phyloP scores from a whole-genome alignment of 64 coral and sea anemone species.

The Pachyseris speciosa region DNA sequence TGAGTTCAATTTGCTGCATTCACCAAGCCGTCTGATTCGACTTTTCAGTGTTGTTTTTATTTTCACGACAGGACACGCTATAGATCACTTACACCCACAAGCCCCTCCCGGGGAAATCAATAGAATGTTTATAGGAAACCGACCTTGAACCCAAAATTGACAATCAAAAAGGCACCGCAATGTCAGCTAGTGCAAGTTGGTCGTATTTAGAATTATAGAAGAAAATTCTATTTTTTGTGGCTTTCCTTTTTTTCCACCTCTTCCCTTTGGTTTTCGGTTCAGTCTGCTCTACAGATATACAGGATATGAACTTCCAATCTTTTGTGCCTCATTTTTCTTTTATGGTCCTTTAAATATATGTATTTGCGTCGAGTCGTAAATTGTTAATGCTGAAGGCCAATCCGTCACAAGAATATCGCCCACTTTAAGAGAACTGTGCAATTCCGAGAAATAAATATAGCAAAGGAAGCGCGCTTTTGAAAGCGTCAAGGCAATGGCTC shows the following conservation, averaged over 20 bases:
- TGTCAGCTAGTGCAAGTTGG: not conserved
- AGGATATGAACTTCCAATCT: not conserved
- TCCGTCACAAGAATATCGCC: not conserved
- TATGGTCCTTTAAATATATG: not conserved
- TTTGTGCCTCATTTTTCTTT: constrained; percentile 26
- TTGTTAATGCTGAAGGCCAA: not conserved
- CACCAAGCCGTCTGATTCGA: not conserved
- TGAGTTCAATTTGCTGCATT: not conserved
- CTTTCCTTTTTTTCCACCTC: not conserved
- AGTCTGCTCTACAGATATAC: not conserved
- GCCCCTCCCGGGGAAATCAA: not conserved
- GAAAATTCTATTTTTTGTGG: not conserved
- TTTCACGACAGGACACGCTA: not conserved
- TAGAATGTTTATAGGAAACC: not conserved
- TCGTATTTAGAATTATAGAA: not conserved
- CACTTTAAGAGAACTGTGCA: not conserved
- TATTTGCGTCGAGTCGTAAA: not conserved
- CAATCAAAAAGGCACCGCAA: not conserved
- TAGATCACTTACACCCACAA: not conserved
- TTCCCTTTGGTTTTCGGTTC: too few relatives aligned
- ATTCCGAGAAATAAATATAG: not conserved
- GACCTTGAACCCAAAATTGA: not conserved
- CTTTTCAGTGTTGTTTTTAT: not conserved
- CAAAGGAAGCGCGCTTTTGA: not conserved
- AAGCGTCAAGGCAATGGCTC: not conserved